Percentiles rank a stretch among this genome's conserved stretches.
Evolutionary conservation across 2,888 invertebrate species (phyloP).

Genomic region (Limnephilus lunatus): DNA sequence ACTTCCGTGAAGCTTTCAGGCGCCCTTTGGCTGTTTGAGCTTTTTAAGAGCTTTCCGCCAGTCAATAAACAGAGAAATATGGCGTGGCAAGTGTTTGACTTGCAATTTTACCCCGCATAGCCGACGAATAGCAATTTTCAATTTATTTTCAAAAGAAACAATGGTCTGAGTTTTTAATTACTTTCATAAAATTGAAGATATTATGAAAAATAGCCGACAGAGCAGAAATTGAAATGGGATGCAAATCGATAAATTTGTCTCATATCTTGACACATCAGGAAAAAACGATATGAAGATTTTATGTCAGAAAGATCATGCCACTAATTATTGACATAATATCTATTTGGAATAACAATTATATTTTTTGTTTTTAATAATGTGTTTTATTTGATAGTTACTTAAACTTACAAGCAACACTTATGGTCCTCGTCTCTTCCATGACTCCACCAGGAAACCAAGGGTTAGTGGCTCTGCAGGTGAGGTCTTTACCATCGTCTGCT

Average conservation of each 20-base stretch:
- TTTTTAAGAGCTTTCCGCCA: slow-evolving; percentile 24
- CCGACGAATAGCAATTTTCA: neutral
- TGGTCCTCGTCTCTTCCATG: slow-evolving; percentile 85
- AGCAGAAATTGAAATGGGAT: neutral
- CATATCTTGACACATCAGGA: too few species aligned
- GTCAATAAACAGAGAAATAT: slow-evolving; percentile 23
- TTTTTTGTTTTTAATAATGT: too few species aligned
- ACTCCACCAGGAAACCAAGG: slow-evolving; percentile 90
- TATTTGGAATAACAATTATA: too few species aligned
- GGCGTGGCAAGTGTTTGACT: slow-evolving; percentile 37
- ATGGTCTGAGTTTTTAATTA: neutral
- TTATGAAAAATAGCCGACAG: neutral
- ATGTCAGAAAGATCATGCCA: too few species aligned
- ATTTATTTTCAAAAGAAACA: neutral
- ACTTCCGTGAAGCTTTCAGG: slow-evolving; percentile 19
- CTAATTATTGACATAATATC: too few species aligned
- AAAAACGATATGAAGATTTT: too few species aligned
- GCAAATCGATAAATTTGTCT: too few species aligned
- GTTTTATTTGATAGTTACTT: neutral
- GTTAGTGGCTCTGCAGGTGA: slow-evolving; percentile 91
- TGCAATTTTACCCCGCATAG: slow-evolving; percentile 15
- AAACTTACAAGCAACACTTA: slow-evolving; percentile 91
- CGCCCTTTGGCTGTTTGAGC: slow-evolving; percentile 2
- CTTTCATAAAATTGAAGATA: neutral
- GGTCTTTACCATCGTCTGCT: slow-evolving; percentile 88